Conservation (phyloP, 2,797 vertebrate genomes). For the Botia almorhae region DNA sequence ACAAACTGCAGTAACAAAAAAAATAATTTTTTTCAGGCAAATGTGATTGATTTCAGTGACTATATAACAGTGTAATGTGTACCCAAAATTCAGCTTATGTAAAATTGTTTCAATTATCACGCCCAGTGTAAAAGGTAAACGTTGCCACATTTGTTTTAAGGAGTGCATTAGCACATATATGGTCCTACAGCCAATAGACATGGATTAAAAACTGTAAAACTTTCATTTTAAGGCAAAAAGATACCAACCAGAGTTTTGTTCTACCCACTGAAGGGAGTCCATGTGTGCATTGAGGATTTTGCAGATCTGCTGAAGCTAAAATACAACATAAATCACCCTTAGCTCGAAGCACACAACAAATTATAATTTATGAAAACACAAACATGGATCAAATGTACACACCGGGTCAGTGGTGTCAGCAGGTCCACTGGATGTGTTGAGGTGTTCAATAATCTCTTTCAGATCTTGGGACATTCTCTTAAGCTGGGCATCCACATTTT, state of each 20-base stretch:
- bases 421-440: conserved; percentile 85
- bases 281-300: conserved; percentile 93
- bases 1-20: no score
- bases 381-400: conserved; percentile 48
- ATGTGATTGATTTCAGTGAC: no score
- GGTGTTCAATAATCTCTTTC: conserved; percentile 89
- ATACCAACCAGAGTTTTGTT: conserved; percentile 86
- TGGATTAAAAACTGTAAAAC: neutral
- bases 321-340: conserved; percentile 1
- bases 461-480: conserved; percentile 93
- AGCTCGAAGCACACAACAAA: neutral
- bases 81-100: no score
- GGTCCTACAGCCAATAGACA: no score
- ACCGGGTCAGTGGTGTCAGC: conserved; percentile 86
- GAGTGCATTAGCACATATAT: no score
- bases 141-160: no score
- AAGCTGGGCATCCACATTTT: conserved; percentile 90
- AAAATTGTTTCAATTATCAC: no score
- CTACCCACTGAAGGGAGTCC: conserved; percentile 93
- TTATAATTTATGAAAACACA: neutral
- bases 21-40: no score
- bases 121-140: no score
- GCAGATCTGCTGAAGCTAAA: conserved; percentile 90
- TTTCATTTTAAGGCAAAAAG: neutral
- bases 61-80: no score